A percentile compares a stretch with the other conserved stretches of the same genome.
These are phyloP conservation scores for Panopea generosa DNA, from an alignment of 2,888 invertebrate genomes.

Conservation along the genomic window DNA sequence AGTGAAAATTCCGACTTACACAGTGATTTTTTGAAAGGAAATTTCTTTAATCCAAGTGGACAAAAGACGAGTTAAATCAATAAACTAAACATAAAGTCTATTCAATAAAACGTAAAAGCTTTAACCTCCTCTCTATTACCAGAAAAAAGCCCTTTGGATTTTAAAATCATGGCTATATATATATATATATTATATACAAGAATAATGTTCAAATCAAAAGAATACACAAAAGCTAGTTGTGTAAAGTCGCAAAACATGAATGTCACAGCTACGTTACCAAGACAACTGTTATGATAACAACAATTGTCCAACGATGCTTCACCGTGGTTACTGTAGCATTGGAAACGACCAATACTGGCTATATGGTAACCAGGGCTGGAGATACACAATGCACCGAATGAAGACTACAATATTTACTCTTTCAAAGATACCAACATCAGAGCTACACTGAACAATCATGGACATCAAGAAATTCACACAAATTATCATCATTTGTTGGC, in stretches of 20 bases:
- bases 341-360: constrained; percentile 19
- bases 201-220: no score
- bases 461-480: neutral
- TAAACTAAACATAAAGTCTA: no score
- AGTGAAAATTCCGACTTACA: no score
- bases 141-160: no score
- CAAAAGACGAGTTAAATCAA: no score
- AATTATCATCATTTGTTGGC: neutral
- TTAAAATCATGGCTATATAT: no score
- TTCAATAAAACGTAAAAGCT: constrained; percentile 10
- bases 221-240: no score
- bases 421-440: constrained; percentile 2
- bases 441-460: constrained; percentile 7
- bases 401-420: no score
- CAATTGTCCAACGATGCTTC: constrained; percentile 34
- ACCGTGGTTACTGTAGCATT: constrained; percentile 37
- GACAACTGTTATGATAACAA: constrained; percentile 5
- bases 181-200: no score
- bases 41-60: no score
- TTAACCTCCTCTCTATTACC: constrained; percentile 11
- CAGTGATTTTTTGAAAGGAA: no score
- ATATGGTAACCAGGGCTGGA: constrained; percentile 15
- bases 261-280: constrained; percentile 28
- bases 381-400: constrained; percentile 27
- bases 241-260: neutral